Percentiles rank a stretch among this genome's conserved stretches.
Conservation (phyloP, 2,797 vertebrate species). For the Loriculus beryllinus region DNA sequence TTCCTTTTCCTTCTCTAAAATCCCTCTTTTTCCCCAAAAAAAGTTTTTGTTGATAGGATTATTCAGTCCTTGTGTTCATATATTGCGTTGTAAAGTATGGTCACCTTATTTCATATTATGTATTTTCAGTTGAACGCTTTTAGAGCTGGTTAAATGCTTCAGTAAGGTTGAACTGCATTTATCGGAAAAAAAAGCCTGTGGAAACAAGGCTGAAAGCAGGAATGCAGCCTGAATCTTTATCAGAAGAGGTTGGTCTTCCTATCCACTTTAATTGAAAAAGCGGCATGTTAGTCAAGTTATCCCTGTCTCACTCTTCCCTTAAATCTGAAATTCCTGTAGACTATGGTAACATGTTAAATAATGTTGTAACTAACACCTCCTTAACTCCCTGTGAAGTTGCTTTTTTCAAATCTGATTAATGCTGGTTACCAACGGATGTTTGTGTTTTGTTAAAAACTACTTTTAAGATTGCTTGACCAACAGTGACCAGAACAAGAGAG, state of each 20-base stretch:
- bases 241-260: background rate
- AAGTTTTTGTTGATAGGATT: background rate
- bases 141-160: background rate
- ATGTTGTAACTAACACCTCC: background rate
- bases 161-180: background rate
- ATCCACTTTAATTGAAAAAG: background rate
- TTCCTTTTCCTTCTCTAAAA: background rate
- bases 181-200: background rate
- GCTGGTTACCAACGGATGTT: background rate
- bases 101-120: background rate
- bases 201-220: background rate
- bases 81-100: background rate
- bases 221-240: background rate
- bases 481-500: background rate
- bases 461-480: background rate
- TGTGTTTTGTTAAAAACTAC: background rate
- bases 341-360: background rate
- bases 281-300: background rate
- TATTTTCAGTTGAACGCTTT: background rate
- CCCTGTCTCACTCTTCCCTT: background rate
- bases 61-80: background rate
- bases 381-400: background rate
- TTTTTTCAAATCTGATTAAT: background rate
- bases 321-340: background rate
- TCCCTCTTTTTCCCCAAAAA: background rate